A percentile compares a stretch with the other conserved stretches of the same genome.
These are phyloP conservation scores for zebrafish (Danio rerio) DNA, from an alignment of 2,113 vertebrate species.

Conservation along the genomic window GRCz12tu NC_133195.1:40569501-40570000, in stretches of 20 bases:
- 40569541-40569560: conserved; percentile 46
- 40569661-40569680: conserved; percentile 65
- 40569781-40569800: conserved; percentile 64
- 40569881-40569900: conserved; percentile 91
- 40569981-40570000: conserved; percentile 87
- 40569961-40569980: conserved; percentile 32
- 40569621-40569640: conserved; percentile 77
- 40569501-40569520: not conserved
- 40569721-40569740: conserved; percentile 79
- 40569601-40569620: conserved; percentile 76
- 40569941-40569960: not conserved
- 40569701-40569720: conserved; percentile 76
- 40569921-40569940: not conserved
- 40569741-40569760: conserved; percentile 66
- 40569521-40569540: not conserved
- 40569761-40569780: conserved; percentile 58
- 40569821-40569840: conserved; percentile 56
- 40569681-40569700: conserved; percentile 75
- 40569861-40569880: conserved; percentile 87
- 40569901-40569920: conserved; percentile 56
- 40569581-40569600: conserved; percentile 61
- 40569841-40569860: conserved; percentile 74
- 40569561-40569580: conserved; percentile 66
- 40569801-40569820: conserved; percentile 68
- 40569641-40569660: conserved; percentile 74